Base-by-base conservation (phyloP, 92 coral and sea anemone genomes). In the Actinostola sp. region DNA sequence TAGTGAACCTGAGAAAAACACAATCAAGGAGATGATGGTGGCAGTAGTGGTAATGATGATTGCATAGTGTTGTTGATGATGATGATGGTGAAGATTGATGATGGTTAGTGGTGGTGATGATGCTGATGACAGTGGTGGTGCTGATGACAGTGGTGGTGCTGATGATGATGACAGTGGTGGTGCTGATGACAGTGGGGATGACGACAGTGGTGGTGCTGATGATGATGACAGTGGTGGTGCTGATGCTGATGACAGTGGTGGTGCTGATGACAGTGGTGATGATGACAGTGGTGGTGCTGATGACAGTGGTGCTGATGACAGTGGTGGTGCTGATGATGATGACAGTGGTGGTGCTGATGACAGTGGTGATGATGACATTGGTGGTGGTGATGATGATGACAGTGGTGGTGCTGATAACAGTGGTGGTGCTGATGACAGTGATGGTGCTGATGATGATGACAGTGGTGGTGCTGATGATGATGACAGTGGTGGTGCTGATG, bases 1-100 rank as follows among this genome's bases (percentile, higher is more conserved):
- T 82, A 85, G 72, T 95, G 99, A 66, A 94, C 93, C 98, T 94
- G 61, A 31, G 21, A 55, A 70, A 6, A 15, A 39, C 55, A 8
- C 52, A 25, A 51, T 27, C 24, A 63, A 53, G 31, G 3, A 31
- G 9, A 15, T 15, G 31, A 16, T n/a, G 66, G 2, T 21, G 36
- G 63, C 17, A 46, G 0, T 4, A 46, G 7, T 46, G 23, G 4
- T 46, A 46, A 46, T 19, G 11, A n/a, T n/a, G n/a, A n/a, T n/a
- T n/a, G n/a, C n/a, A n/a, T n/a, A n/a, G n/a, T n/a, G n/a, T n/a
- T n/a, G n/a, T n/a, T n/a, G n/a, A n/a, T n/a, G n/a, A n/a, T n/a
- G n/a, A n/a, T n/a, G n/a, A n/a, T n/a, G n/a, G n/a, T n/a, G n/a
- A n/a, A n/a, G n/a, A n/a, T n/a, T n/a, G n/a, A n/a, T n/a, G n/a